A percentile compares a stretch with the other conserved stretches of the same genome.
phyloP scores from a whole-genome alignment of 2,113 vertebrate genomes.

The Mirza zaza region DNA sequence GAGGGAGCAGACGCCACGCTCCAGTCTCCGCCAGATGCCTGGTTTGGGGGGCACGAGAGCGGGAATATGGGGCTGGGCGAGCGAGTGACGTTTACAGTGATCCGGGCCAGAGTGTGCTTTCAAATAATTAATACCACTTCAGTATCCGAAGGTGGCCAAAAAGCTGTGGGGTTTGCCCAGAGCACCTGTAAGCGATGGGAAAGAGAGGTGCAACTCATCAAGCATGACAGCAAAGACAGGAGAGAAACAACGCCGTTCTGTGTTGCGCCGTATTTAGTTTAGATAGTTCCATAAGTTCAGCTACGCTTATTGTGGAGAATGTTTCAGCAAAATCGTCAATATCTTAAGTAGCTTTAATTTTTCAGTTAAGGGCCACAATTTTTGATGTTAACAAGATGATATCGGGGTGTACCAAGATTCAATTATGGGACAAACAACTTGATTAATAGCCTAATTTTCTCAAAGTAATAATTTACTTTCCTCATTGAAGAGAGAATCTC shows the following conservation, averaged over 20 bases:
- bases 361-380: background rate
- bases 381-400: background rate
- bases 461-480: background rate
- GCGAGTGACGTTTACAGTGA: background rate
- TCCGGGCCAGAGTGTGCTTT: background rate
- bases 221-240: background rate
- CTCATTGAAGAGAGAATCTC: background rate
- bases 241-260: background rate
- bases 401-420: background rate
- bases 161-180: background rate
- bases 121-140: background rate
- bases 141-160: background rate
- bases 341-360: background rate
- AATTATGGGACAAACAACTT: background rate
- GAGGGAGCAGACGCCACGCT: rapidly evolving
- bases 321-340: background rate
- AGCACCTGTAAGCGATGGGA: background rate
- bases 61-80: rapidly evolving
- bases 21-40: background rate
- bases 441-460: background rate
- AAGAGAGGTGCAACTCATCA: background rate
- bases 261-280: background rate
- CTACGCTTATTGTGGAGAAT: background rate
- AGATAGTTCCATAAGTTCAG: background rate
- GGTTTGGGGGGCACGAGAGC: background rate